Evolutionary conservation across 1,140 invertebrate genomes (phyloP).

Genomic region (Uloborus diversus): DNA sequence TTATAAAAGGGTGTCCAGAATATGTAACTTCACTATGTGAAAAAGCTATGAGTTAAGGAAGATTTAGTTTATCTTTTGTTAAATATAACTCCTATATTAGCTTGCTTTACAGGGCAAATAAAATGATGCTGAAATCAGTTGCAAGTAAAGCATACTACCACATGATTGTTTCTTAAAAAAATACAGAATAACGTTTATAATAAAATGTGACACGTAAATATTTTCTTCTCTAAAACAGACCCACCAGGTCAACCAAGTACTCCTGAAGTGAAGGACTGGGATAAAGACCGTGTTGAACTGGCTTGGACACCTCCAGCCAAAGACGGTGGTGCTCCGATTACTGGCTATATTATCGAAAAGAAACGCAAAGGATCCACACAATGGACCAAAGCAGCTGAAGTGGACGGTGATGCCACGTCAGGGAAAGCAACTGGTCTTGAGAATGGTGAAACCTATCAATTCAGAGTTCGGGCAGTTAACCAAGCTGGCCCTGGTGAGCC

Average conservation of each 20-base stretch:
- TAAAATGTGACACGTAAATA: too few relatives aligned
- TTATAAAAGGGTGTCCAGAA: too few relatives aligned
- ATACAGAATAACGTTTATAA: too few relatives aligned
- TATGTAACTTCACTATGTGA: too few relatives aligned
- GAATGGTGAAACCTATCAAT: slow-evolving; percentile 91
- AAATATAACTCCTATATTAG: too few relatives aligned
- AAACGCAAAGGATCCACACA: slow-evolving; percentile 88
- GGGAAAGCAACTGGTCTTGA: slow-evolving; percentile 86
- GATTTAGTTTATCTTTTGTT: too few relatives aligned
- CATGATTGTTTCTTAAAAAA: too few relatives aligned
- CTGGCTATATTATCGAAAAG: slow-evolving; percentile 95
- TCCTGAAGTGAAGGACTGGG: slow-evolving; percentile 92
- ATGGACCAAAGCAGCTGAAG: slow-evolving; percentile 82
- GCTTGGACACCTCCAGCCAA: slow-evolving; percentile 84
- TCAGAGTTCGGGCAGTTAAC: slow-evolving; percentile 90
- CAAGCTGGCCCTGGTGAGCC: slow-evolving; percentile 92
- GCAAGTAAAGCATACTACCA: too few relatives aligned
- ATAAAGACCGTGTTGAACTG: slow-evolving; percentile 92
- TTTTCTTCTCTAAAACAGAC: slow-evolving; percentile 65
- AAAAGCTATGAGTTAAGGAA: too few relatives aligned
- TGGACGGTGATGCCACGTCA: slow-evolving; percentile 77
- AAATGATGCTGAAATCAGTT: too few relatives aligned
- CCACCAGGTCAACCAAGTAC: slow-evolving; percentile 89
- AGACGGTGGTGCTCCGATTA: slow-evolving; percentile 93
- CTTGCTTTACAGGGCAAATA: too few relatives aligned